Conservation (phyloP, 2,888 invertebrate species). For the Pterobdella sp. region DNA sequence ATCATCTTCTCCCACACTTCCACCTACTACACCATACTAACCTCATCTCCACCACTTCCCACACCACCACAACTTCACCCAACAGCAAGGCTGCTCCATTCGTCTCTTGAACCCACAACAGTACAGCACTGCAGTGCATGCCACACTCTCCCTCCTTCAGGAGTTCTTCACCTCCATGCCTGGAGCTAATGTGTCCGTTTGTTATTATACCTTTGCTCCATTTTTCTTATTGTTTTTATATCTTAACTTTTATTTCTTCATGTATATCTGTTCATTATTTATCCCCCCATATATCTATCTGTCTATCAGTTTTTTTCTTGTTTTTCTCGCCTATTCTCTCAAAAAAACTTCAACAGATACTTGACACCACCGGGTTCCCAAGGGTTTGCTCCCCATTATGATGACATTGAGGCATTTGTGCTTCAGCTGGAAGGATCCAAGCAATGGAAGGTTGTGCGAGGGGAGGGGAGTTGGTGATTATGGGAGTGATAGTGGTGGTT, state of each 20-base stretch:
- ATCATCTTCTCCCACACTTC: no score
- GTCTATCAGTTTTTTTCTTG: not conserved
- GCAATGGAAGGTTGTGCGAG: conserved; percentile 73
- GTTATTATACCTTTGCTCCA: no score
- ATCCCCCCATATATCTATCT: not conserved
- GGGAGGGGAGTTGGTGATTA: conserved; percentile 51
- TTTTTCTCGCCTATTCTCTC: not conserved
- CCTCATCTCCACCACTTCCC: no score
- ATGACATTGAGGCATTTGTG: conserved; percentile 96
- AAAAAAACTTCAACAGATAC: conserved; percentile 55
- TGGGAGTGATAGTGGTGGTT: not conserved
- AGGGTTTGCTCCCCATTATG: conserved; percentile 97
- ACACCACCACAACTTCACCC: no score
- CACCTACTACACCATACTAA: no score
- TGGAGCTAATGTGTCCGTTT: conserved; percentile 72
- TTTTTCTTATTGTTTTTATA: not conserved
- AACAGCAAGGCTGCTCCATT: conserved; percentile 74
- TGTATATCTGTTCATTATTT: not conserved
- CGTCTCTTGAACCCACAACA: conserved; percentile 82
- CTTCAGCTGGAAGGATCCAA: conserved; percentile 91
- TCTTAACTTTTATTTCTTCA: no score
- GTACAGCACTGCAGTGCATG: conserved; percentile 60
- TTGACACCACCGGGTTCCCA: conserved; percentile 89
- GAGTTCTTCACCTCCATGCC: conserved; percentile 87
- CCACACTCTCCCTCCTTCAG: conserved; percentile 67